Evolutionary conservation across 1,140 invertebrate genomes (phyloP).

Genomic region (Atopsyche davidsoni): DNA sequence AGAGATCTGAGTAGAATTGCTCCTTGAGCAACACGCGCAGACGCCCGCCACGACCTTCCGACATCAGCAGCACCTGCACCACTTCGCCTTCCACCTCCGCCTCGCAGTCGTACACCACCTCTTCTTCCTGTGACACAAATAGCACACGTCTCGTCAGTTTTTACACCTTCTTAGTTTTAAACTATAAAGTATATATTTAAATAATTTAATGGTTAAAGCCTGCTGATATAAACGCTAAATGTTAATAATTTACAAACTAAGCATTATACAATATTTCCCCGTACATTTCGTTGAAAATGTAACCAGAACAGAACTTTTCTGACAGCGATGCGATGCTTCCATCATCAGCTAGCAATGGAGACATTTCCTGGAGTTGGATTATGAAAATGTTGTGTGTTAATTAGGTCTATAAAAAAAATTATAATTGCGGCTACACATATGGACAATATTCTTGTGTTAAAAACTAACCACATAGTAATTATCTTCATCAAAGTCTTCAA

Average conservation of each 20-base stretch:
- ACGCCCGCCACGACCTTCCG: slow-evolving; percentile 1
- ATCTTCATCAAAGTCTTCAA: not conserved
- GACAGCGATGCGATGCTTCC: too few relatives aligned
- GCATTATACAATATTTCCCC: not conserved
- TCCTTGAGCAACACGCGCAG: slow-evolving; percentile 1
- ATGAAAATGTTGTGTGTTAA: not conserved
- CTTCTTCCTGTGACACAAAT: not conserved
- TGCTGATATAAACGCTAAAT: not conserved
- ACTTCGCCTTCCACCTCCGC: not conserved
- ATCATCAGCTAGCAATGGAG: not conserved
- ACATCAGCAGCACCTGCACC: slow-evolving; percentile 2
- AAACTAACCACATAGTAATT: too few relatives aligned
- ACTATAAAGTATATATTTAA: not conserved
- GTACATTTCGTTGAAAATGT: not conserved
- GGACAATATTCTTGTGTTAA: too few relatives aligned
- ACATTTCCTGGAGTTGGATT: not conserved
- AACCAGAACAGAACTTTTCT: too few relatives aligned
- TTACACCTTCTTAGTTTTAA: not conserved
- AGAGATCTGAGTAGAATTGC: slow-evolving; percentile 2
- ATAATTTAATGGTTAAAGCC: not conserved
- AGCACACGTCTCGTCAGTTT: too few relatives aligned
- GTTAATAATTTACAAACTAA: not conserved
- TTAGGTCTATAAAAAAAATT: not conserved
- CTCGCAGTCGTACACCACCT: slow-evolving; percentile 7
- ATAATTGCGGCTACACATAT: not conserved